Conservation (phyloP, 2,888 invertebrate species). For the Pomacea canaliculata region DNA sequence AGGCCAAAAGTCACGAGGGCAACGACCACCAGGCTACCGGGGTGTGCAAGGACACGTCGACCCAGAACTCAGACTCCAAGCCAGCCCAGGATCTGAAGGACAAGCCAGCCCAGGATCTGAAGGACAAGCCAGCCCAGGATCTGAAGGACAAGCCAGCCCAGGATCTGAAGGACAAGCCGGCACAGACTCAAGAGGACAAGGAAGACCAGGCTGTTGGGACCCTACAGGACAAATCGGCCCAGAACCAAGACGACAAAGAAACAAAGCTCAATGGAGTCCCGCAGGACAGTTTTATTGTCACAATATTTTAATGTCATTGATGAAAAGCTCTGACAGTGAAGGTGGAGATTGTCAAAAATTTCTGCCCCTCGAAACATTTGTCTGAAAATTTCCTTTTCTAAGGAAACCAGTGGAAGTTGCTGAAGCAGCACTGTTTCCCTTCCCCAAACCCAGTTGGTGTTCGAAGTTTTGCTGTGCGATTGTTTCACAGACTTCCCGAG, state of each 20-base stretch:
- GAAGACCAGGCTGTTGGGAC: no score
- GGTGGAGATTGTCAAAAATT: no score
- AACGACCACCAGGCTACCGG: not conserved
- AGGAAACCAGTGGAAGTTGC: no score
- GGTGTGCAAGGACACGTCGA: not conserved
- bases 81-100: not conserved
- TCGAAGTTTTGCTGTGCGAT: no score
- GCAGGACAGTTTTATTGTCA: not conserved
- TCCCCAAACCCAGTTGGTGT: no score
- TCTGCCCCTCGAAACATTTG: no score
- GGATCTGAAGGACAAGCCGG: not conserved
- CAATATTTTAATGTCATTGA: not conserved
- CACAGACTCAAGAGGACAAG: no score
- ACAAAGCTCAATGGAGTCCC: not conserved
- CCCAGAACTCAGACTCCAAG: no score
- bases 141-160: not conserved
- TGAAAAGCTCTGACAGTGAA: not conserved
- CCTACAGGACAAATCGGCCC: not conserved
- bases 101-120: conserved; percentile 1
- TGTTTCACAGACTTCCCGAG: no score
- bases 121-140: no score
- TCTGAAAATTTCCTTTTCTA: no score
- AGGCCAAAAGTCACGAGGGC: conserved; percentile 1
- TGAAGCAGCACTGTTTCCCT: no score
- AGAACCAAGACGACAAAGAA: not conserved